Evolutionary conservation across 2,113 vertebrate species (phyloP).

Genomic region (Tachuris rubrigastra): DNA sequence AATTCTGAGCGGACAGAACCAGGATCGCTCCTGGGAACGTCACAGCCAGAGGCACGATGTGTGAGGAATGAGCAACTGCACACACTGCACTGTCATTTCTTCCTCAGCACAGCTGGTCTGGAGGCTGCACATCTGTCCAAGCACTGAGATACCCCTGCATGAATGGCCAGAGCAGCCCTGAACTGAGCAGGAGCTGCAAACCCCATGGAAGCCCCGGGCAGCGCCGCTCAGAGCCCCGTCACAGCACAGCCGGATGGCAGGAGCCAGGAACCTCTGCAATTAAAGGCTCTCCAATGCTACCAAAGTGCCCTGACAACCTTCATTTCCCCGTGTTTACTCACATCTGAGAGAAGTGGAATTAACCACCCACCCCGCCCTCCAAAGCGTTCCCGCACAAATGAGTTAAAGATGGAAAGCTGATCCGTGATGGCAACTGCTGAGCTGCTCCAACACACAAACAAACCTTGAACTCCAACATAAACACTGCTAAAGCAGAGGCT

Average conservation of each 20-base stretch:
- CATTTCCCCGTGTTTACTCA: neutral
- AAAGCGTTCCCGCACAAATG: rapidly evolving
- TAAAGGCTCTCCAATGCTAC: neutral
- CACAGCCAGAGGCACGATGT: neutral
- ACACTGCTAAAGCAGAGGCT: neutral
- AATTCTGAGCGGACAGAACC: neutral
- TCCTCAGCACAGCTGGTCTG: neutral
- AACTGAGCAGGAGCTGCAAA: neutral
- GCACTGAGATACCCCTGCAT: neutral
- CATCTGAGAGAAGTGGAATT: neutral
- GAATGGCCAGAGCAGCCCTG: neutral
- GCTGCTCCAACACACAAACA: neutral
- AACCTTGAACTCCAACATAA: neutral
- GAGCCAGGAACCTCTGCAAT: neutral
- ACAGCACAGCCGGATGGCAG: neutral
- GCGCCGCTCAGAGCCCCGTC: neutral
- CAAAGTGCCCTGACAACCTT: neutral
- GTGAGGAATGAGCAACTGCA: neutral
- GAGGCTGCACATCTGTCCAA: neutral
- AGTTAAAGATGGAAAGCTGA: neutral
- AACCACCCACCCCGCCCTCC: neutral
- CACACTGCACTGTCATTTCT: rapidly evolving
- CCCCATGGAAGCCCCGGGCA: rapidly evolving
- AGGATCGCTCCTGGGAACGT: neutral
- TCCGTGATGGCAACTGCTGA: neutral